Percentiles rank a stretch among this genome's conserved stretches.
phyloP scores from a whole-genome alignment of 2,888 invertebrate species.

The Metellina segmentata region DNA sequence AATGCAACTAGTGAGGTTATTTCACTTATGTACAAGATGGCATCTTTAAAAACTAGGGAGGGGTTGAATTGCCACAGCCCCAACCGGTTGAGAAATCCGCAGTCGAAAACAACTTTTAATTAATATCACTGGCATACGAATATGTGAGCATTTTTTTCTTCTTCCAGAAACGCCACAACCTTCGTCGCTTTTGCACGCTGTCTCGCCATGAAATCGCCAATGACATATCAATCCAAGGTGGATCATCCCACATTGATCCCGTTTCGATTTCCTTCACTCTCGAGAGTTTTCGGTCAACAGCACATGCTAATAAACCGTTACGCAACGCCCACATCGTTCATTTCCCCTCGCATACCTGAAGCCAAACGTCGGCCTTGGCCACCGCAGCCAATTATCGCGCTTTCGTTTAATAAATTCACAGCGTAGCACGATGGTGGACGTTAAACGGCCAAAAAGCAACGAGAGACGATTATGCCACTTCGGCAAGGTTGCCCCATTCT shows the following conservation, averaged over 20 bases:
- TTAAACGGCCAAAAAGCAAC: too few species aligned
- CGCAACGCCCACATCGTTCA: not conserved
- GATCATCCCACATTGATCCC: too few species aligned
- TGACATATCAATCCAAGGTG: too few species aligned
- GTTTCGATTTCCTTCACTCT: too few species aligned
- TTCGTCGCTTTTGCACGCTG: too few species aligned
- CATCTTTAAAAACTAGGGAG: not conserved
- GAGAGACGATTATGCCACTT: not conserved
- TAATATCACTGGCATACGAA: not conserved
- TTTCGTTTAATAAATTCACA: slow-evolving; percentile 47
- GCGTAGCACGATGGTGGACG: too few species aligned
- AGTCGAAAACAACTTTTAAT: not conserved
- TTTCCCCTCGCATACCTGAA: not conserved
- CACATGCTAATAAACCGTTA: slow-evolving; percentile 33
- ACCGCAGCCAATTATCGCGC: slow-evolving; percentile 39
- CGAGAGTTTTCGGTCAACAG: slow-evolving; percentile 38
- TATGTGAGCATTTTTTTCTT: too few species aligned
- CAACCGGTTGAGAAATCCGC: not conserved
- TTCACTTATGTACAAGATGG: not conserved
- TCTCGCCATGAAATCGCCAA: too few species aligned
- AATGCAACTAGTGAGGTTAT: not conserved
- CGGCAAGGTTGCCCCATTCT: slow-evolving; percentile 46
- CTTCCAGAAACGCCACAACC: too few species aligned
- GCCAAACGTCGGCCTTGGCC: slow-evolving; percentile 41
- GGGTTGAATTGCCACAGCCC: not conserved